Base-by-base conservation (phyloP, 64 coral and sea anemone genomes). In the Montipora efflorescens region DNA sequence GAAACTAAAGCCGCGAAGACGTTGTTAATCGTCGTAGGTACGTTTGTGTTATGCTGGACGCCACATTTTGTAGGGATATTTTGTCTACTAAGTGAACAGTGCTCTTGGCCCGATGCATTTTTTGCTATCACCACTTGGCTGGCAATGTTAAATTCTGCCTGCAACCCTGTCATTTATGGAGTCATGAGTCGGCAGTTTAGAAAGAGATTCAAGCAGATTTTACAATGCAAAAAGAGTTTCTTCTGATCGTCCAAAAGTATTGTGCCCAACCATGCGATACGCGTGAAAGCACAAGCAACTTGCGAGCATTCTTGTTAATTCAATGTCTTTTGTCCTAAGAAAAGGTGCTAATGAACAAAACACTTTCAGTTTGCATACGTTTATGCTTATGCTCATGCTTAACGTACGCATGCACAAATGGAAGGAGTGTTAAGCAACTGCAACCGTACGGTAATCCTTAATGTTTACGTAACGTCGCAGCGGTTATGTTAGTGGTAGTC, bases 61-160 rank as follows among this genome's bases (percentile, higher is more conserved):
- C 96, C 96, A 2, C 96, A 97, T 50, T 97, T 97, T 59, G 78
- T 97, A 46, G 96, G 96, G 19, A 97, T 97, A 83, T 97, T 97
- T 50, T 97, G 96, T 43, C 50, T 97, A 4, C 47, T 97, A 16
- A 73, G 22, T 1, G 67, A 88, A 4, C 50, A 81, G 7, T 97
- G 96, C 45, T 47, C 44, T 6, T 97, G 96, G 96, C 93, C 93
- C 0, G 84, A 95, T 23, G 67, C 75, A 46, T 97, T 94, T 48
- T 97, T 95, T 79, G 96, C 96, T 50, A 64, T 95, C 5, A 97
- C 96, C 13, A 97, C 96, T 8, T 97, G 96, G 96, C 49, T 97
- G 7, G 96, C 96, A 49, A 97, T 97, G 96, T 50, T 97, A 1
- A 97, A 97, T 70, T 95, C 93, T 59, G 96, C 92, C 12, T 97